Percentiles rank a stretch among this genome's conserved stretches.
phyloP scores from a whole-genome alignment of 2,888 invertebrate species.

The Pristionchus entomophagus region DNA sequence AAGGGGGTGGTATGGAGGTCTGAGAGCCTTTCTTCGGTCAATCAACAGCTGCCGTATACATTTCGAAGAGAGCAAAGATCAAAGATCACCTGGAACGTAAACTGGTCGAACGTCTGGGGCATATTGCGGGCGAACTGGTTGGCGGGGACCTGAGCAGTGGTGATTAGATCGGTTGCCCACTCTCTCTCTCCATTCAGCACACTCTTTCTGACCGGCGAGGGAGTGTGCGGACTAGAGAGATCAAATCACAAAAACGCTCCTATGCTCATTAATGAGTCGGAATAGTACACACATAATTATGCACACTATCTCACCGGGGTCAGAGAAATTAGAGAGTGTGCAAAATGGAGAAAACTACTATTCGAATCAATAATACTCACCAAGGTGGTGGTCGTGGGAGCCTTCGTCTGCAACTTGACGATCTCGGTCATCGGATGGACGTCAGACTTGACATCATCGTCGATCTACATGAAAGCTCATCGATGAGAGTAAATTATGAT shows the following conservation, averaged over 20 bases:
- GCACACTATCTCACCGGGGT: too few species aligned
- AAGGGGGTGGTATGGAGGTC: neutral
- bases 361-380: neutral
- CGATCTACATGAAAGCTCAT: neutral
- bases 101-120: constrained; percentile 32
- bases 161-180: neutral
- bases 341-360: too few species aligned
- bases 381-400: neutral
- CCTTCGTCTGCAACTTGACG: neutral
- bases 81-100: constrained; percentile 26
- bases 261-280: too few species aligned
- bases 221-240: too few species aligned
- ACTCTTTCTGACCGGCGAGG: too few species aligned
- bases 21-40: too few species aligned
- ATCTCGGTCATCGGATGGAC: neutral
- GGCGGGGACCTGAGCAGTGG: constrained; percentile 13
- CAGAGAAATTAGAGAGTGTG: too few species aligned
- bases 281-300: too few species aligned
- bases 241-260: too few species aligned
- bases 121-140: constrained; percentile 40
- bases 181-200: too few species aligned
- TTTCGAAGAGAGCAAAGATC: neutral
- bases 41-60: too few species aligned
- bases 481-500: too few species aligned
- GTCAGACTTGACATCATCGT: neutral